Percentiles rank a stretch among this genome's conserved stretches.
These are phyloP conservation scores for Synanceia verrucosa DNA, from an alignment of 2,797 vertebrate species.

Conservation along the genomic window DNA sequence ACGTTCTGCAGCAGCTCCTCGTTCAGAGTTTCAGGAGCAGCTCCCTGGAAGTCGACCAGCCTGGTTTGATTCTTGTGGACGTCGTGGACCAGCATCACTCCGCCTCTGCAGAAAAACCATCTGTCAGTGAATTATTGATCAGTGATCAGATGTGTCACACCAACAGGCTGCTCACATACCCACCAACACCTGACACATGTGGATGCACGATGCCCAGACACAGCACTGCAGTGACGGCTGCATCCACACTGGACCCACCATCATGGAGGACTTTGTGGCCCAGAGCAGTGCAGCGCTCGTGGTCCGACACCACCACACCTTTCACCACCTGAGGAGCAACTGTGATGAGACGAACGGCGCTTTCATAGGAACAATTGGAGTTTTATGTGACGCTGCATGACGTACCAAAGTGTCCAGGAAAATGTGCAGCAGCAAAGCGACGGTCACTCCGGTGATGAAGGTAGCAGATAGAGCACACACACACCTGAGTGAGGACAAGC, in stretches of 20 bases:
- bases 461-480: conserved; percentile 80
- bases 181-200: conserved; percentile 88
- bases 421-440: conserved; percentile 87
- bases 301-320: conserved; percentile 84
- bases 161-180: conserved; percentile 78
- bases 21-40: conserved; percentile 81
- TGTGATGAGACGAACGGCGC: neutral
- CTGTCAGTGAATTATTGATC: neutral
- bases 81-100: conserved; percentile 90
- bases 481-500: conserved; percentile 71
- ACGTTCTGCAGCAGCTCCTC: conserved; percentile 78
- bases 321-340: conserved; percentile 77
- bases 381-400: neutral
- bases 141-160: neutral
- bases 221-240: conserved; percentile 84
- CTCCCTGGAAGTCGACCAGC: conserved; percentile 88
- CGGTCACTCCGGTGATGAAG: conserved; percentile 82
- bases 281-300: conserved; percentile 81
- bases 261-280: conserved; percentile 82
- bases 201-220: conserved; percentile 88
- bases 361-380: neutral
- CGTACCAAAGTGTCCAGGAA: conserved; percentile 84
- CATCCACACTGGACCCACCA: conserved; percentile 88
- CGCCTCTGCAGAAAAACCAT: conserved; percentile 81
- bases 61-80: conserved; percentile 84